Base-by-base conservation (phyloP, 2,888 invertebrate genomes). In the Druceiella hillmani region DNA sequence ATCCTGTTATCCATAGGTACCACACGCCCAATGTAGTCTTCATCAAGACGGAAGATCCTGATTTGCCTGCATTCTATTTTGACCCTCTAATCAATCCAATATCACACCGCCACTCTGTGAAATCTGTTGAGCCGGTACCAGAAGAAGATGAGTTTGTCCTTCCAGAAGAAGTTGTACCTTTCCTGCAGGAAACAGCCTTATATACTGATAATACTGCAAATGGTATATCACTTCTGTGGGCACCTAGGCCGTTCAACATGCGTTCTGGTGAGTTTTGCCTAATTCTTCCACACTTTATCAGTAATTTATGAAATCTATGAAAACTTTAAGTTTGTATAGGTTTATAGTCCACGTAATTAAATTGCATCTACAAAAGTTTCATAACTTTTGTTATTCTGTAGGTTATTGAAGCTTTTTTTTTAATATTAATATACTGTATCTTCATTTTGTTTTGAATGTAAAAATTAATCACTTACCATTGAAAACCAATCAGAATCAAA, bases 31-130 rank as follows among this genome's bases (percentile, higher is more conserved):
- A 97, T 62, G 98, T 99, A 4, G 97, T 99, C 1, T 99, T 91
- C 64, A 99, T 99, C 55, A 99, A 99, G 74, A 99, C 99, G 0
- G 99, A 99, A 70, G 99, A 99, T 78, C 98, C 99, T 4, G 99
- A 99, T 68, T 73, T 99, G 38, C 99, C 99, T 20, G 99, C 99
- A 0, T 99, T 99, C 66, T 99, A 99, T 64, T 99, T 98, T 67
- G 99, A 99, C 73, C 99, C 99, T 0, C 74, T 99, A 31, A 99
- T 99, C 58, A 99, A 99, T 68, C 98, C 99, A 1, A 99, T 99
- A 52, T 93, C 98, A 2, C 95, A 97, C 59, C 77, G 93, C 36
- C 89, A 92, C 64, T 81, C 91, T 0, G 78, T 88, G 0, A 91
- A 90, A 74, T 77, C 78, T 3, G 65, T 83, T 30, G 97, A 97